These are phyloP conservation scores for Schizaphis graminum DNA, from an alignment of 2,888 invertebrate species.

Conservation along the genomic window DNA sequence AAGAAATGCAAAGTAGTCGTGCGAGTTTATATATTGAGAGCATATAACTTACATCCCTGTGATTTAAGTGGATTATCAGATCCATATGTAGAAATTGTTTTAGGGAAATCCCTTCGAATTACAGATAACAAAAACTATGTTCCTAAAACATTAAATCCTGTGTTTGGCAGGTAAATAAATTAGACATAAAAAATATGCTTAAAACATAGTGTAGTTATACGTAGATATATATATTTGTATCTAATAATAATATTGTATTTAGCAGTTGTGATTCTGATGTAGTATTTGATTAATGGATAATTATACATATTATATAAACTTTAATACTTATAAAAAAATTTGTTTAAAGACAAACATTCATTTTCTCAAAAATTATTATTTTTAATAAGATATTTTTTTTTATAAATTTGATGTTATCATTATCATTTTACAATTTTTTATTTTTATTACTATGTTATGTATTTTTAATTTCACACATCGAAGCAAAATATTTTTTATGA, in stretches of 20 bases:
- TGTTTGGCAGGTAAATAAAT: slow-evolving; percentile 80
- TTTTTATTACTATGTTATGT: too few species aligned
- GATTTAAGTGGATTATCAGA: slow-evolving; percentile 83
- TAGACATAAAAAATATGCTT: background rate
- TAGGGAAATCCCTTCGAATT: slow-evolving; percentile 72
- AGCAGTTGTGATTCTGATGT: background rate
- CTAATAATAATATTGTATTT: background rate
- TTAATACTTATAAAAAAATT: too few species aligned
- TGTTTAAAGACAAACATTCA: too few species aligned
- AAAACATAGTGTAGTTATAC: background rate
- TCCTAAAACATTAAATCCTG: slow-evolving; percentile 82
- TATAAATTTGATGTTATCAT: too few species aligned
- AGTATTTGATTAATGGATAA: too few species aligned
- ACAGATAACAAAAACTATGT: slow-evolving; percentile 81
- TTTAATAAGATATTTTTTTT: too few species aligned
- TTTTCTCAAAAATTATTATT: too few species aligned
- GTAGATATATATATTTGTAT: background rate
- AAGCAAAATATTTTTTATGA: too few species aligned
- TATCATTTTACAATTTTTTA: too few species aligned
- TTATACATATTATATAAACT: too few species aligned
- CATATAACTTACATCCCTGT: slow-evolving; percentile 79
- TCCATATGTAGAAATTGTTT: slow-evolving; percentile 83
- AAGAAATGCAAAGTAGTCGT: slow-evolving; percentile 74
- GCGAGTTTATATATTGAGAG: slow-evolving; percentile 84
- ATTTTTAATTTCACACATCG: too few species aligned